Percentiles rank a stretch among this genome's conserved stretches.
Evolutionary conservation across 2,797 vertebrate species (phyloP).

Genomic region (Nasua narica): DNA sequence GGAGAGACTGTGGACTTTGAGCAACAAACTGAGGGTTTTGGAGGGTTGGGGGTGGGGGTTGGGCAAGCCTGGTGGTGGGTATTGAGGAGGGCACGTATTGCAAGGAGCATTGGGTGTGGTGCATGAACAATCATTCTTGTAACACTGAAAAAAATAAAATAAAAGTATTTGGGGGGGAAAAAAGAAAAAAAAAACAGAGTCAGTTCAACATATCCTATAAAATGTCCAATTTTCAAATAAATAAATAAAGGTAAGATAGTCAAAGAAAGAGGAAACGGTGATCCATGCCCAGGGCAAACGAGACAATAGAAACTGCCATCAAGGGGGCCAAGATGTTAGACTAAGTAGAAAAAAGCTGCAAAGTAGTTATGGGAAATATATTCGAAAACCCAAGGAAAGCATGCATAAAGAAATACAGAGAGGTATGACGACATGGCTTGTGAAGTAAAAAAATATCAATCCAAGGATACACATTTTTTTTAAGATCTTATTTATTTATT

Average conservation of each 20-base stretch:
- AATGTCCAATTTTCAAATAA: neutral
- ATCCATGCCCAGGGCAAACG: neutral
- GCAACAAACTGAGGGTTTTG: no score
- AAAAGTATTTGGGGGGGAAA: no score
- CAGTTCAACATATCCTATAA: neutral
- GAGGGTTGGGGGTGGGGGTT: no score
- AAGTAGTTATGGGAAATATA: neutral
- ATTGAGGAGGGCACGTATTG: no score
- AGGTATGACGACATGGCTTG: neutral
- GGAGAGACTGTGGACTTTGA: no score
- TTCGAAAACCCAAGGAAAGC: neutral
- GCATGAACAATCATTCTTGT: no score
- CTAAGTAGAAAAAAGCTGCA: conserved; percentile 34
- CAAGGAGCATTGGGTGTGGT: no score
- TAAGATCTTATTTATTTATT: no score
- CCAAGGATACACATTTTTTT: neutral
- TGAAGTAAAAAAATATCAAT: neutral
- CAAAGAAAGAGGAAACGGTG: neutral
- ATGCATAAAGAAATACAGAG: neutral
- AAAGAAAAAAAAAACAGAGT: no score
- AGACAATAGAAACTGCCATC: neutral
- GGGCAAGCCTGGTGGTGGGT: no score
- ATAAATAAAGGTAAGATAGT: neutral
- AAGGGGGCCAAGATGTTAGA: neutral
- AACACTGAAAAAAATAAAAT: no score